A percentile compares a stretch with the other conserved stretches of the same genome.
Evolutionary conservation across 2,113 vertebrate species (phyloP).

Genomic region (Grantiella picta): DNA sequence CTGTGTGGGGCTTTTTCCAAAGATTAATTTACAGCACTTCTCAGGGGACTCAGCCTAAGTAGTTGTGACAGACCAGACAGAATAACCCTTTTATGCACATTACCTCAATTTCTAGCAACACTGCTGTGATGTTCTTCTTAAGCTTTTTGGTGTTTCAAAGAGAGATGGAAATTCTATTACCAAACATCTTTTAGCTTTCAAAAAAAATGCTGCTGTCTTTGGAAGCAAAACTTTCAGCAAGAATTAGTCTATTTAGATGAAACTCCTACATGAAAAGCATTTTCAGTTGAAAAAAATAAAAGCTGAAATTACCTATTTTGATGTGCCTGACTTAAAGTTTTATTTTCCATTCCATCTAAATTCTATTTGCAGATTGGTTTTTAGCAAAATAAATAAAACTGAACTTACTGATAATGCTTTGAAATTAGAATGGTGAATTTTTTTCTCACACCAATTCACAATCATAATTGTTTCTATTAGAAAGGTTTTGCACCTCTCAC

Average conservation of each 20-base stretch:
- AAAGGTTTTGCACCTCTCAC: background rate
- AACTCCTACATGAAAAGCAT: background rate
- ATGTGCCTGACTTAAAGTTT: background rate
- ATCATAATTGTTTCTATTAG: background rate
- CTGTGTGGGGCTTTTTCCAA: background rate
- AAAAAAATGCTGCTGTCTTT: background rate
- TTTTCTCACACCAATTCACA: background rate
- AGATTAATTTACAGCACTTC: background rate
- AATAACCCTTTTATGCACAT: background rate
- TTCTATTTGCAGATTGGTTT: background rate
- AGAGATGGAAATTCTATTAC: background rate
- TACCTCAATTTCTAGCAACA: background rate
- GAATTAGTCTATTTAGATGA: background rate
- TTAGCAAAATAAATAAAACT: background rate
- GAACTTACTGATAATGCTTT: background rate
- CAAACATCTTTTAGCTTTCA: background rate
- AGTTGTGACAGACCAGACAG: background rate
- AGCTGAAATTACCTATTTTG: background rate
- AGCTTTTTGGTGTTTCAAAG: background rate
- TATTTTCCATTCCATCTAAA: background rate
- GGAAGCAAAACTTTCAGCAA: background rate
- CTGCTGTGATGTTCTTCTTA: background rate
- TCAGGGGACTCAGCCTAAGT: background rate
- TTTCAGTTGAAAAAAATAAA: background rate
- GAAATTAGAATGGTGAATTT: background rate